Evolutionary conservation across 2,797 vertebrate species (phyloP).

Genomic region (Arctocebus calabarensis): DNA sequence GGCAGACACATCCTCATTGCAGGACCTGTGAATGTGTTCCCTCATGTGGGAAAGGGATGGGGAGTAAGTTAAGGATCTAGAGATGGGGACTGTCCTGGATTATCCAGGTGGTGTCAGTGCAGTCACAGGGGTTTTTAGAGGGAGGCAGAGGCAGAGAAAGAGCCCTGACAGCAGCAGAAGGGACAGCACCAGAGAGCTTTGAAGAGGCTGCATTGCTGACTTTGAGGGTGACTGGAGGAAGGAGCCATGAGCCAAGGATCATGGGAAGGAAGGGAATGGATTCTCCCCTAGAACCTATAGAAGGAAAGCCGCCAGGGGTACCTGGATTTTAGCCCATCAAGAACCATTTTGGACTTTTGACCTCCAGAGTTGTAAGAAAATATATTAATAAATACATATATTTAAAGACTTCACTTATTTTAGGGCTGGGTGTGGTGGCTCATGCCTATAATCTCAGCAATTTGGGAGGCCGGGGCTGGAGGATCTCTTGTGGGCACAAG

Average conservation of each 20-base stretch:
- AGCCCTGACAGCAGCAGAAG: rapidly evolving
- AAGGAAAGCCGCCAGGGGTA: not conserved
- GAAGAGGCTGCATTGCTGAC: rapidly evolving
- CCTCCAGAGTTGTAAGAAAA: not conserved
- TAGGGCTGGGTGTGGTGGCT: not conserved
- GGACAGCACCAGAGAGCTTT: not conserved
- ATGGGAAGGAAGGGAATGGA: not conserved
- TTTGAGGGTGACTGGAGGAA: not conserved
- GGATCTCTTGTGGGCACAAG: not conserved
- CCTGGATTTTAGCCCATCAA: not conserved
- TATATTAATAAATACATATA: not conserved
- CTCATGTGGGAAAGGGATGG: rapidly evolving
- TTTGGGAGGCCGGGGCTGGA: not conserved
- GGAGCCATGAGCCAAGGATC: not conserved
- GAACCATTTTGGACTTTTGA: not conserved
- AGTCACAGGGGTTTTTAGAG: not conserved
- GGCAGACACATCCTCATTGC: not conserved
- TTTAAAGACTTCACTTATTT: not conserved
- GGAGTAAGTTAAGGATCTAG: not conserved
- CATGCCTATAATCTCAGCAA: not conserved
- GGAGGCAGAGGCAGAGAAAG: not conserved
- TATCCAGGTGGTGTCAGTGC: not conserved
- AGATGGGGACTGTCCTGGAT: not conserved
- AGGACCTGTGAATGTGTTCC: not conserved
- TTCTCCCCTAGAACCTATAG: not conserved